Base-by-base conservation (phyloP, 2,797 vertebrate genomes). In the Gorsachius magnificus region DNA sequence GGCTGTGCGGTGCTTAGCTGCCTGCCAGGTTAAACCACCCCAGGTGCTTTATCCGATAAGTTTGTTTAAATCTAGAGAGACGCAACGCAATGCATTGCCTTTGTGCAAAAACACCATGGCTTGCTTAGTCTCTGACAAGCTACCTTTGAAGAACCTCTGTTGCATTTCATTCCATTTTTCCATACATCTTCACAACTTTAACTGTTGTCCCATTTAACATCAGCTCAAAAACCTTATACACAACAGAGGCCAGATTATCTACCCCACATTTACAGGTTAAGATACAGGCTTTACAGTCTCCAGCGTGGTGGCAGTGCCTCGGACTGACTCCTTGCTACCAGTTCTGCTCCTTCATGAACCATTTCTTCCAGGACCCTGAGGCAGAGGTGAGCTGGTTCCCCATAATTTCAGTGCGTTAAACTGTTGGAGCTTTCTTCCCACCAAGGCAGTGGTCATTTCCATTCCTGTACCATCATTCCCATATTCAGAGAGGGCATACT, bases 41-140 rank as follows among this genome's bases (percentile, higher is more conserved):
- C 29, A 31, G 79, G 93, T 36, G 31, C 68, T 91, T 80, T 93
- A 87, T 87, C 75, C 61, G 0, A 74, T 26, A 50, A 63, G 15
- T 41, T 9, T 93, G 56, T 46, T 95, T 41, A 70, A 89, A 87
- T 85, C 68, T 28, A 89, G 84, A 41, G 91, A 89, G 91, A 94
- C 16, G 25, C 74, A 22, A 22, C 0, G 10, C 84, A 6, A 11
- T 2, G 35, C 45, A 7, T 25, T 51, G 87, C 51, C 72, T 65
- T 38, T 22, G 51, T 56, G 57, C 90, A 76, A 50, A 38, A 74
- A 64, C 36, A 58, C 75, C 51, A 14, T 0, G 74, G 53, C 63
- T 46, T 79, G 76, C 66, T 71, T 13, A 33, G 41, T 7, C 25
- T 45, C 87, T 54, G 75, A 91, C 72, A 70, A 48, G 57, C 51